phyloP scores from a whole-genome alignment of 2,888 invertebrate species.

The Sesia bembeciformis region DNA sequence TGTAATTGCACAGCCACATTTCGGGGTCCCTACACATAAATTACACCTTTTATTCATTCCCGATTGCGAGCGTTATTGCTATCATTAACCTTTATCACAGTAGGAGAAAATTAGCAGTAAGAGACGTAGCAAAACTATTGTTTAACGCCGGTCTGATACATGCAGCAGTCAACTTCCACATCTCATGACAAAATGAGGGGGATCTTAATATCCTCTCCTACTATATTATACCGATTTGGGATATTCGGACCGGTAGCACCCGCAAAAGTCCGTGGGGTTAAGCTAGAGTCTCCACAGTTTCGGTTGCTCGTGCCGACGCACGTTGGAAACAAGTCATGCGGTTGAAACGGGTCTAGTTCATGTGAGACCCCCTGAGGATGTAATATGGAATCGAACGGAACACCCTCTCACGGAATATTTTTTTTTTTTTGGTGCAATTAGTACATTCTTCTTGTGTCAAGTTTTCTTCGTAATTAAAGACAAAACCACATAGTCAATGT shows the following conservation, averaged over 20 bases:
- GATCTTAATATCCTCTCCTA: too few relatives aligned
- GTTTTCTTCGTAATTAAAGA: too few relatives aligned
- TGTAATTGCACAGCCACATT: slow-evolving; percentile 58
- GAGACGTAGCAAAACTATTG: background rate
- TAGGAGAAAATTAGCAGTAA: background rate
- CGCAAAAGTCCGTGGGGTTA: background rate
- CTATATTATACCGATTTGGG: too few relatives aligned
- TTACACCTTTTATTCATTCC: slow-evolving; percentile 65
- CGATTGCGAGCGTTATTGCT: slow-evolving; percentile 55
- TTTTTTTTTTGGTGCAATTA: too few relatives aligned
- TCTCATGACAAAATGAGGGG: too few relatives aligned
- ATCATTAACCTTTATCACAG: slow-evolving; percentile 36
- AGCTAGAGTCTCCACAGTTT: background rate
- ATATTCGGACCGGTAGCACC: too few relatives aligned
- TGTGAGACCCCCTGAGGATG: too few relatives aligned
- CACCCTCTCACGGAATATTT: too few relatives aligned
- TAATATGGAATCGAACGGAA: too few relatives aligned
- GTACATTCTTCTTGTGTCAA: too few relatives aligned
- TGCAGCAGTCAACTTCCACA: background rate
- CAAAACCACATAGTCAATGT: too few relatives aligned
- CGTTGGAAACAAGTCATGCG: background rate
- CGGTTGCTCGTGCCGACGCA: background rate
- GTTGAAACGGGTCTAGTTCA: background rate
- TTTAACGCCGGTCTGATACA: background rate
- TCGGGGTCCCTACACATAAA: slow-evolving; percentile 60